phyloP scores from a whole-genome alignment of 2,797 vertebrate species.

The Lindbergichthys nudifrons region DNA sequence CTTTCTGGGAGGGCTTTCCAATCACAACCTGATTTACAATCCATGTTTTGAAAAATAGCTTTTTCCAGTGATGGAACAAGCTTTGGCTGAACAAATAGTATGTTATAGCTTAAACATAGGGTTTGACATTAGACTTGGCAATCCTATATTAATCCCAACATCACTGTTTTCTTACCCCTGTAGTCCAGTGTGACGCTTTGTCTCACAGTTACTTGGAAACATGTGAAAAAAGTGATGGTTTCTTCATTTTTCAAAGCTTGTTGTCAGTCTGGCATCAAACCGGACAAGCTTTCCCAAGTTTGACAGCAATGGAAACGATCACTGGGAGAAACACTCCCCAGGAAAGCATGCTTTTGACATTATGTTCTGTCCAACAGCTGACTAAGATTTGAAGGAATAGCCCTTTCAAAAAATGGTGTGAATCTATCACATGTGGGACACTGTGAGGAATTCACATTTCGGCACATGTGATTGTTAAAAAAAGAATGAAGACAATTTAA shows the following conservation, averaged over 20 bases:
- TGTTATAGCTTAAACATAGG: constrained; percentile 12
- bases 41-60: constrained; percentile 18
- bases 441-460: neutral
- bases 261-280: constrained; percentile 55
- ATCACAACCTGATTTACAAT: constrained; percentile 14
- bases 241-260: constrained; percentile 43
- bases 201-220: constrained; percentile 53
- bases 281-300: constrained; percentile 44
- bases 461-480: neutral
- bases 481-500: neutral
- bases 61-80: constrained; percentile 29
- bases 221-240: constrained; percentile 46
- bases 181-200: constrained; percentile 34
- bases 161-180: constrained; percentile 27
- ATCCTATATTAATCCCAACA: constrained; percentile 19
- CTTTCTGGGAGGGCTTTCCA: constrained; percentile 19
- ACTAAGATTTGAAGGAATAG: constrained; percentile 22
- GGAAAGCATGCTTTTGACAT: constrained; percentile 49
- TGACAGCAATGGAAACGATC: constrained; percentile 51
- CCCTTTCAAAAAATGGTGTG: neutral
- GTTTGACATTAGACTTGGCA: constrained; percentile 32
- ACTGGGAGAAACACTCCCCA: constrained; percentile 41
- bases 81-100: constrained; percentile 1
- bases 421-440: neutral
- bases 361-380: constrained; percentile 29